These are phyloP conservation scores for Circaetus gallicus DNA, from an alignment of 2,113 vertebrate genomes.

Conservation along the genomic window DNA sequence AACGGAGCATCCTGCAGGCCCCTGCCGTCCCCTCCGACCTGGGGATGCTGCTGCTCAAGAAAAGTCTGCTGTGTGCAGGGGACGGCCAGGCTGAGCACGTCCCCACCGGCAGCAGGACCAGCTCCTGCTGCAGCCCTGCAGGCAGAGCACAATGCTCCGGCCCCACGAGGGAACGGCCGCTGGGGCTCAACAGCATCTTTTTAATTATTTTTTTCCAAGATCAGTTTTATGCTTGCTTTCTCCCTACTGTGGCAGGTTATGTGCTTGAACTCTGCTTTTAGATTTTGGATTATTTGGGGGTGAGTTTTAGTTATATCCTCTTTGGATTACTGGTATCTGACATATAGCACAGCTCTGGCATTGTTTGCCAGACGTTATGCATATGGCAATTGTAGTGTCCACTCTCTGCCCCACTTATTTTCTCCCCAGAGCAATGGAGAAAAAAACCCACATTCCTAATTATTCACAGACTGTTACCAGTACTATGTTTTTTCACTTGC, in stretches of 20 bases:
- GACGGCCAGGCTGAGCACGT: accelerated
- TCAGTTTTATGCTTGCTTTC: neutral
- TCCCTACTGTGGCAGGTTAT: neutral
- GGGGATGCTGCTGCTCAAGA: neutral
- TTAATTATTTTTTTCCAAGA: neutral
- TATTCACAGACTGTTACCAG: neutral
- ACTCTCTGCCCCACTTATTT: neutral
- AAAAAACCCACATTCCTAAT: neutral
- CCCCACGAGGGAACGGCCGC: accelerated
- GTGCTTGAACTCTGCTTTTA: neutral
- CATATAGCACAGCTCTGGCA: neutral
- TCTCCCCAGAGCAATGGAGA: neutral
- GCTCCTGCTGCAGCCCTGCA: accelerated
- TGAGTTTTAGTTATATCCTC: neutral
- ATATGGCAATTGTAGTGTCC: neutral
- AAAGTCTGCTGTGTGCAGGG: neutral
- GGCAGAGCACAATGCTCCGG: accelerated
- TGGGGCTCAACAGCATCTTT: neutral
- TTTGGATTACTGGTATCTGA: neutral
- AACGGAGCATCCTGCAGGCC: no score
- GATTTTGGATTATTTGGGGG: neutral
- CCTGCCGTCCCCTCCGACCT: accelerated
- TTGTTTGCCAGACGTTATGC: neutral
- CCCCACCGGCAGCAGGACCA: accelerated
- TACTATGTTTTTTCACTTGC: neutral